Evolutionary conservation across 2,113 vertebrate species (phyloP).

Genomic region (Syrmaticus mikado): DNA sequence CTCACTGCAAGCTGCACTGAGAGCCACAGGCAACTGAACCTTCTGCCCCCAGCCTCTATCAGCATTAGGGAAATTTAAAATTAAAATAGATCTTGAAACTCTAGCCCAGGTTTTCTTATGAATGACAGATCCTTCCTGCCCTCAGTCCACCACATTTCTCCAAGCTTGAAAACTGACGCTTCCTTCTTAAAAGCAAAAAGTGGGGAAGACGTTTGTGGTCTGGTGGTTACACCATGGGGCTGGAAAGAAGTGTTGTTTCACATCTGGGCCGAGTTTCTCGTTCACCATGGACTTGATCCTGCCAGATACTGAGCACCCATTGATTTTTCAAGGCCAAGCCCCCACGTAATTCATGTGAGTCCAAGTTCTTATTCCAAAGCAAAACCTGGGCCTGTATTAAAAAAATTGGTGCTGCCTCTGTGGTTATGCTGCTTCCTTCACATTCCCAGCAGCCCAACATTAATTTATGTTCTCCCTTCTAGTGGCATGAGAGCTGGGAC

Average conservation of each 20-base stretch:
- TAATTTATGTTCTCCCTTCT: constrained; percentile 48
- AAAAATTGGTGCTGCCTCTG: constrained; percentile 56
- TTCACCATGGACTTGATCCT: constrained; percentile 47
- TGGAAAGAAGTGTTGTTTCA: constrained; percentile 49
- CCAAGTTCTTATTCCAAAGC: constrained; percentile 68
- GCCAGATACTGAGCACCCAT: constrained; percentile 43
- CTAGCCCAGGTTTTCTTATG: constrained; percentile 1
- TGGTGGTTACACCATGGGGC: constrained; percentile 18
- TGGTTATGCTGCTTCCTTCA: constrained; percentile 52
- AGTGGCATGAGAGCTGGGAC: constrained; percentile 23
- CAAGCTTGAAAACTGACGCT: constrained; percentile 53
- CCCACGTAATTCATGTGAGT: constrained; percentile 48
- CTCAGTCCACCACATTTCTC: constrained; percentile 44
- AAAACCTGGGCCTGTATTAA: constrained; percentile 42
- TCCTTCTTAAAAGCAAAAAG: constrained; percentile 66
- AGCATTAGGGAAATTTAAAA: not conserved
- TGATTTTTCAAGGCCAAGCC: constrained; percentile 59
- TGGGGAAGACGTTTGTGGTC: constrained; percentile 65
- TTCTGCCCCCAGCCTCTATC: not conserved
- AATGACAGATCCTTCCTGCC: constrained; percentile 68
- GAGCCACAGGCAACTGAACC: not conserved
- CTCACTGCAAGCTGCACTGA: not conserved
- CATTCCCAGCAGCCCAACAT: constrained; percentile 24
- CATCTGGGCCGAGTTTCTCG: constrained; percentile 37
- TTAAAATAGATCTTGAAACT: constrained; percentile 42